These are phyloP conservation scores for Antheraea assamensis DNA, from an alignment of 2,888 invertebrate genomes.

Conservation along the genomic window DNA sequence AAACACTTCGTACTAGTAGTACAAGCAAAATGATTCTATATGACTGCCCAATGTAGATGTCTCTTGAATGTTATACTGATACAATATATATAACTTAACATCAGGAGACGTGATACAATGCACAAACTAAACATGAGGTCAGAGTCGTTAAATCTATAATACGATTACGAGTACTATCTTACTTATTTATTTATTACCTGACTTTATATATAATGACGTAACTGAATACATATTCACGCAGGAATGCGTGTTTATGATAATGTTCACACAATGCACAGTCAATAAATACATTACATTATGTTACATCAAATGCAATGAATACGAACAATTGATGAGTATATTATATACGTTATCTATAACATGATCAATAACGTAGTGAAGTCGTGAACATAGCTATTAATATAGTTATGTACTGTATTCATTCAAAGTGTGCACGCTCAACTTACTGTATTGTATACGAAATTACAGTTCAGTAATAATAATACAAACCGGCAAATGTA, in stretches of 20 bases:
- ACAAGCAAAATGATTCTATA: neutral
- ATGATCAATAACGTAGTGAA: neutral
- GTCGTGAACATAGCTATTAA: no score
- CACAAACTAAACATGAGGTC: constrained; percentile 2
- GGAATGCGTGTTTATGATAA: neutral
- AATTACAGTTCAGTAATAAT: no score
- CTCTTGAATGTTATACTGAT: constrained; percentile 14
- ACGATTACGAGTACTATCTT: neutral
- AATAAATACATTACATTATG: neutral
- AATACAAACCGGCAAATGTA: no score
- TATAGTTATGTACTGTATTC: neutral
- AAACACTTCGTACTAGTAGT: neutral
- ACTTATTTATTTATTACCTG: neutral
- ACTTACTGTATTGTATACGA: no score
- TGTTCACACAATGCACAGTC: neutral
- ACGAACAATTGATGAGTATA: neutral
- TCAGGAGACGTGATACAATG: constrained; percentile 1
- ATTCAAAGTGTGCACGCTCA: no score
- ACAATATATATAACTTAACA: constrained; percentile 25
- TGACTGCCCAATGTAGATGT: neutral
- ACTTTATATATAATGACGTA: neutral
- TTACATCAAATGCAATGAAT: neutral
- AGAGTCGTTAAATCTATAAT: neutral
- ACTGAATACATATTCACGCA: neutral
- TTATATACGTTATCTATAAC: neutral